phyloP scores from a whole-genome alignment of 2,797 vertebrate species.

The Cetoscarus ocellatus region DNA sequence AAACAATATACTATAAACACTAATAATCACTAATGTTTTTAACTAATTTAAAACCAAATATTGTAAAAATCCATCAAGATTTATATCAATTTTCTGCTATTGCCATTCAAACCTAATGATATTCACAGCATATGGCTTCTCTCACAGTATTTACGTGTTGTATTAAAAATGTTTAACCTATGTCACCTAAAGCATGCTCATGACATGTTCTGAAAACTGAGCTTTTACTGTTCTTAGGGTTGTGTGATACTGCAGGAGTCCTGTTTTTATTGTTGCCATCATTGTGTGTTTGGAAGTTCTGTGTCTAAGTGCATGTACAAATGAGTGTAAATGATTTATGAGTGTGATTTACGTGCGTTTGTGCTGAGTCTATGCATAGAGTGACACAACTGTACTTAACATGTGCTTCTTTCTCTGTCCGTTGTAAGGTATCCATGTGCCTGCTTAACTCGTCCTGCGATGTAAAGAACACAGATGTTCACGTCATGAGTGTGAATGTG shows the following conservation, averaged over 20 bases:
- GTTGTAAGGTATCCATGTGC: conserved; percentile 69
- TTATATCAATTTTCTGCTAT: conserved; percentile 45
- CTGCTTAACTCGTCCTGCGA: conserved; percentile 67
- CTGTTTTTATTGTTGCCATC: conserved; percentile 53
- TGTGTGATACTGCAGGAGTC: conserved; percentile 59
- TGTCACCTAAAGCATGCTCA: conserved; percentile 73
- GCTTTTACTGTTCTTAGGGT: conserved; percentile 58
- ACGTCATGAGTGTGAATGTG: conserved; percentile 67
- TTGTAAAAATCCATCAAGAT: conserved; percentile 58
- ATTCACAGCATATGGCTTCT: conserved; percentile 47
- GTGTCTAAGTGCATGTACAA: conserved; percentile 23
- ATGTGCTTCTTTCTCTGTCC: conserved; percentile 54
- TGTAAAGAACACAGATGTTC: conserved; percentile 62
- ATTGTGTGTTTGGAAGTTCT: conserved; percentile 23
- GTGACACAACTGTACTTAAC: conserved; percentile 37
- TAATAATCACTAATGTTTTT: conserved; percentile 74
- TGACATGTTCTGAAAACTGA: conserved; percentile 49
- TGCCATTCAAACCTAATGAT: conserved; percentile 48
- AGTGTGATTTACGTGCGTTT: conserved; percentile 19
- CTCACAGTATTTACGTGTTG: conserved; percentile 65
- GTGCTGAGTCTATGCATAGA: conserved; percentile 60
- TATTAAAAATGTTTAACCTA: conserved; percentile 65
- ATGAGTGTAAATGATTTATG: conserved; percentile 32
- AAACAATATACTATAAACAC: conserved; percentile 50
- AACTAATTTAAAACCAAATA: conserved; percentile 74